Conservation (phyloP, 1,140 invertebrate genomes). For the Pseudachorutes palmiensis region DNA sequence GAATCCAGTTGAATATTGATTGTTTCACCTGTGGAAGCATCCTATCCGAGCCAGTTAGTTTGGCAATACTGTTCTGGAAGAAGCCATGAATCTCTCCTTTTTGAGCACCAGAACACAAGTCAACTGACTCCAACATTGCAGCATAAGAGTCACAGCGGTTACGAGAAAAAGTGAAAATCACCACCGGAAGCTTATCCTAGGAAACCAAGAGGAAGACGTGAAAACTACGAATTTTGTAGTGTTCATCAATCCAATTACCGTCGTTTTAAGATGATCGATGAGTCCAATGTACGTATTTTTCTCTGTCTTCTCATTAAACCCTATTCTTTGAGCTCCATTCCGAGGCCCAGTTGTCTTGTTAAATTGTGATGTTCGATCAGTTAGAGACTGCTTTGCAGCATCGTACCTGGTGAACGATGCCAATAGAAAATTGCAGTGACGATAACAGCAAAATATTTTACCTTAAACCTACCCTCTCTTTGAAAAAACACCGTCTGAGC, state of each 20-base stretch:
- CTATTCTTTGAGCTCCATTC: conserved; percentile 40
- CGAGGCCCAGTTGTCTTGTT: conserved; percentile 53
- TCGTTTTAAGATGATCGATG: conserved; percentile 64
- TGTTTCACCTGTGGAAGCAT: conserved; percentile 72
- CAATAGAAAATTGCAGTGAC: background rate
- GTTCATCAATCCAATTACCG: conserved; percentile 19
- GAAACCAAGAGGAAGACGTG: too few relatives aligned
- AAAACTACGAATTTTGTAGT: too few relatives aligned
- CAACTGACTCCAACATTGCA: conserved; percentile 55
- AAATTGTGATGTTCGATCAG: conserved; percentile 50
- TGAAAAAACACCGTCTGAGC: conserved; percentile 61
- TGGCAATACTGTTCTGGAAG: conserved; percentile 69
- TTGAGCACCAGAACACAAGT: conserved; percentile 74
- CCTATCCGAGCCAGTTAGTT: conserved; percentile 75
- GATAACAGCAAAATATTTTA: background rate
- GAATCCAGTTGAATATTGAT: background rate
- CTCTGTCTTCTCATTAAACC: conserved; percentile 48
- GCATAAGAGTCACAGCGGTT: conserved; percentile 79
- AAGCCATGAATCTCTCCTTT: conserved; percentile 74
- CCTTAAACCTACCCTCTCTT: conserved; percentile 56
- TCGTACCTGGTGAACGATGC: conserved; percentile 42
- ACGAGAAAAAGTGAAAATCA: conserved; percentile 88
- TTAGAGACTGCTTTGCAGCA: conserved; percentile 61
- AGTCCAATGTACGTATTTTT: conserved; percentile 78
- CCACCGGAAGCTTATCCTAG: conserved; percentile 78